Evolutionary conservation across 2,888 invertebrate genomes (phyloP).

Genomic region (Caenorhabditis afra): DNA sequence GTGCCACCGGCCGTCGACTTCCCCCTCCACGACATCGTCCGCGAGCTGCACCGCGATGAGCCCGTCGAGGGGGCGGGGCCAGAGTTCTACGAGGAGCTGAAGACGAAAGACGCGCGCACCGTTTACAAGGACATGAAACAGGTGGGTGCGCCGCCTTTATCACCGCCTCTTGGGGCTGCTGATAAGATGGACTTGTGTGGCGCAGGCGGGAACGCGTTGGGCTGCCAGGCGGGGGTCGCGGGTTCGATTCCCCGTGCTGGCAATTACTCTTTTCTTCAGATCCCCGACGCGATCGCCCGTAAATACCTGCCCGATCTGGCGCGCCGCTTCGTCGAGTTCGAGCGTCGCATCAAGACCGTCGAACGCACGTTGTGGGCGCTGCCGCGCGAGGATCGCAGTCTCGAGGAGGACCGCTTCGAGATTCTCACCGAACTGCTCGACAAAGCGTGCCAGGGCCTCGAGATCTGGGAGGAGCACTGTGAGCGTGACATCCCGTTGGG

Average conservation of each 20-base stretch:
- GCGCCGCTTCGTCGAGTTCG: conserved; percentile 70
- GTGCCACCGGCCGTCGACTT: conserved; percentile 55
- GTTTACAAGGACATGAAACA: conserved; percentile 69
- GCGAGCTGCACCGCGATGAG: conserved; percentile 49
- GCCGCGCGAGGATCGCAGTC: conserved; percentile 63
- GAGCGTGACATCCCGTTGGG: conserved; percentile 67
- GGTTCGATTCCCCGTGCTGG: too few relatives aligned
- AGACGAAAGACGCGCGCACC: conserved; percentile 55
- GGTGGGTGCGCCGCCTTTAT: too few relatives aligned
- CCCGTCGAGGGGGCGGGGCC: conserved; percentile 58
- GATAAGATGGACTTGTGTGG: too few relatives aligned
- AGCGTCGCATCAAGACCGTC: conserved; percentile 69
- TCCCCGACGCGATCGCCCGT: conserved; percentile 66
- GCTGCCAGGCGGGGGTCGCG: too few relatives aligned
- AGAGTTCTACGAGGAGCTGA: conserved; percentile 65
- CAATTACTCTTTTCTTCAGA: too few relatives aligned
- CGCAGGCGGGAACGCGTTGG: too few relatives aligned
- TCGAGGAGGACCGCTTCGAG: conserved; percentile 73
- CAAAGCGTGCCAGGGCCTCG: conserved; percentile 75
- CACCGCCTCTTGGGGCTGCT: too few relatives aligned
- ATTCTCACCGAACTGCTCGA: conserved; percentile 76
- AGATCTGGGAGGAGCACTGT: conserved; percentile 77
- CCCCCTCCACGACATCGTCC: conserved; percentile 64
- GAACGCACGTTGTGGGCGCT: conserved; percentile 66
- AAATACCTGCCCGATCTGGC: conserved; percentile 70